Percentiles rank a stretch among this genome's conserved stretches.
phyloP scores from a whole-genome alignment of 2,797 vertebrate genomes.

The Chlorospingus semifuscus region DNA sequence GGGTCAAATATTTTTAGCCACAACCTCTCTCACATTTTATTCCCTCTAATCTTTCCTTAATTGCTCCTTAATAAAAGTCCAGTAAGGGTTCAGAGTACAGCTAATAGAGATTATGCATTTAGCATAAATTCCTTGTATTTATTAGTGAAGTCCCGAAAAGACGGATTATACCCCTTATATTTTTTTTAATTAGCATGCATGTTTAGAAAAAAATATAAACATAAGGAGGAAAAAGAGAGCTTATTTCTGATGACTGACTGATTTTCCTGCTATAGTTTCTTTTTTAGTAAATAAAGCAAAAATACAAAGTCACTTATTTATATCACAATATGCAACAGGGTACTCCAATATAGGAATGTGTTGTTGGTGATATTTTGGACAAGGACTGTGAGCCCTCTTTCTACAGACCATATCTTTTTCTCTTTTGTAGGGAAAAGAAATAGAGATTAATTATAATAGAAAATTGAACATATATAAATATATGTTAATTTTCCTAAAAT shows the following conservation, averaged over 20 bases:
- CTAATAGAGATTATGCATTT: not conserved
- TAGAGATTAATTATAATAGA: not conserved
- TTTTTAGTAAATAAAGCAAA: not conserved
- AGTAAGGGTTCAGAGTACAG: not conserved
- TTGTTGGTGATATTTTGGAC: not conserved
- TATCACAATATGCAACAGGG: not conserved
- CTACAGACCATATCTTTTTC: not conserved
- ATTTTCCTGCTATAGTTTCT: not conserved
- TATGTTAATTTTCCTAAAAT: not conserved
- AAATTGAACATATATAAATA: not conserved
- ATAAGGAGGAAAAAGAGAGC: not conserved
- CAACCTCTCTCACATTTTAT: not conserved
- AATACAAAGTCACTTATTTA: not conserved
- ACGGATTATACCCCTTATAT: not conserved
- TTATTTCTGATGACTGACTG: not conserved
- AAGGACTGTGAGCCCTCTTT: not conserved
- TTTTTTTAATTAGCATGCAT: not conserved
- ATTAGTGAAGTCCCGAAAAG: not conserved
- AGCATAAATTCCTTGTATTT: not conserved
- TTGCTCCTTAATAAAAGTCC: not conserved
- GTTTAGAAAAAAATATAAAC: not conserved
- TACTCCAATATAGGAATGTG: not conserved
- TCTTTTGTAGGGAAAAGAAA: not conserved
- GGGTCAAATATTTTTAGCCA: not conserved
- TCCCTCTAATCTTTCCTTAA: not conserved